Evolutionary conservation across 2,797 vertebrate genomes (phyloP).

Genomic region (Heliangelus exortis): DNA sequence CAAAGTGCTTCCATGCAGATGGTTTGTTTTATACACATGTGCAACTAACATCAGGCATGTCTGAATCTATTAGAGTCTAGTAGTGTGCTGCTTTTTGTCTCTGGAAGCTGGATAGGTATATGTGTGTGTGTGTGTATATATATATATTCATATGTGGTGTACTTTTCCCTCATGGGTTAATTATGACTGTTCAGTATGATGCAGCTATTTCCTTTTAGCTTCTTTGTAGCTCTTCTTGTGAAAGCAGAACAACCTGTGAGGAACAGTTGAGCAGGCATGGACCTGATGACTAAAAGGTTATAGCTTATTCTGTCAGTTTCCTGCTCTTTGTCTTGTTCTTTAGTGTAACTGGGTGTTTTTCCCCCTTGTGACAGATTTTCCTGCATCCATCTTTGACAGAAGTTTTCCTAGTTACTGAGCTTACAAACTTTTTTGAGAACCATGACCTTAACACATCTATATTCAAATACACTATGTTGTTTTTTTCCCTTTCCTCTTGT

Average conservation of each 20-base stretch:
- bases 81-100: not conserved
- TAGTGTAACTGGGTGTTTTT: not conserved
- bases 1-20: not conserved
- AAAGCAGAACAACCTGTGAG: not conserved
- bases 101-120: no score
- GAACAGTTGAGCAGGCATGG: not conserved
- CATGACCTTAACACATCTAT: not conserved
- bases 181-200: not conserved
- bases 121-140: not conserved
- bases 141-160: not conserved
- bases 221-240: not conserved
- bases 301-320: not conserved
- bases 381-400: not conserved
- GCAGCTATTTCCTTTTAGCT: not conserved
- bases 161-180: not conserved
- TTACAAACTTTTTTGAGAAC: not conserved
- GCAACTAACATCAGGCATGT: not conserved
- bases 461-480: not conserved
- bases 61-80: not conserved
- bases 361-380: not conserved
- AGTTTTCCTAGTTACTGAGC: not conserved
- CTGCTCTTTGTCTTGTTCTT: not conserved
- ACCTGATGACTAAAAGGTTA: not conserved
- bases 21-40: no score
- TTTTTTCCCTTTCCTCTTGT: not conserved